phyloP scores from a whole-genome alignment of 1,140 invertebrate species.

The Diorhabda carinulata region DNA sequence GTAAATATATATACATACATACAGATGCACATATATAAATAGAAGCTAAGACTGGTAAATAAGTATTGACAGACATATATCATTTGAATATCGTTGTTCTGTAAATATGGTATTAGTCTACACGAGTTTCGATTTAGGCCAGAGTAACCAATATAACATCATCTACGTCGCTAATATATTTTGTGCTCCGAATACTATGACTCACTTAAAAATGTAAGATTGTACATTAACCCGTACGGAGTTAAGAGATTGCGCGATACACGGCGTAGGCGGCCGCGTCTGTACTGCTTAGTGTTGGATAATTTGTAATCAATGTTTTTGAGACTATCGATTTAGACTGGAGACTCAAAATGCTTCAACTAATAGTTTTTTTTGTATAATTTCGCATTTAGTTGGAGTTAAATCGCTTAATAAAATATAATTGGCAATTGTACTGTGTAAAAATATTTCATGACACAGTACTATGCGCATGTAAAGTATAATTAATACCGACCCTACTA shows the following conservation, averaged over 20 bases:
- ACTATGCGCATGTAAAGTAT: too few species aligned
- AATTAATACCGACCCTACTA: too few species aligned
- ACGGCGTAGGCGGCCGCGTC: constrained; percentile 5
- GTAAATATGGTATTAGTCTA: constrained; percentile 48
- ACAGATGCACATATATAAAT: constrained; percentile 45
- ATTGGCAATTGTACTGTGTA: too few species aligned
- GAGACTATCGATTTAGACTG: too few species aligned
- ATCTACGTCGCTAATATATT: constrained; percentile 37
- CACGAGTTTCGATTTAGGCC: constrained; percentile 49
- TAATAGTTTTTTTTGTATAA: too few species aligned
- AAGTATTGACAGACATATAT: constrained; percentile 46
- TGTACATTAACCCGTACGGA: constrained; percentile 30
- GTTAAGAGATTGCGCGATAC: constrained; percentile 11
- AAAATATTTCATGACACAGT: too few species aligned
- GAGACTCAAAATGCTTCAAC: too few species aligned
- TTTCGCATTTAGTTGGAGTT: too few species aligned
- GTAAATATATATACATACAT: constrained; percentile 25
- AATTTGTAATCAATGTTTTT: too few species aligned
- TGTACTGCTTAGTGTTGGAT: background rate
- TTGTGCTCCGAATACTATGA: constrained; percentile 39
- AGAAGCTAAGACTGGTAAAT: constrained; percentile 47
- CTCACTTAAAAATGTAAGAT: constrained; percentile 23
- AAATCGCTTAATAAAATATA: too few species aligned
- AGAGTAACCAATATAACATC: constrained; percentile 42
- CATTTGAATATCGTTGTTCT: constrained; percentile 49